Conservation (phyloP, 2,888 invertebrate genomes). For the Chalcis sispes region DNA sequence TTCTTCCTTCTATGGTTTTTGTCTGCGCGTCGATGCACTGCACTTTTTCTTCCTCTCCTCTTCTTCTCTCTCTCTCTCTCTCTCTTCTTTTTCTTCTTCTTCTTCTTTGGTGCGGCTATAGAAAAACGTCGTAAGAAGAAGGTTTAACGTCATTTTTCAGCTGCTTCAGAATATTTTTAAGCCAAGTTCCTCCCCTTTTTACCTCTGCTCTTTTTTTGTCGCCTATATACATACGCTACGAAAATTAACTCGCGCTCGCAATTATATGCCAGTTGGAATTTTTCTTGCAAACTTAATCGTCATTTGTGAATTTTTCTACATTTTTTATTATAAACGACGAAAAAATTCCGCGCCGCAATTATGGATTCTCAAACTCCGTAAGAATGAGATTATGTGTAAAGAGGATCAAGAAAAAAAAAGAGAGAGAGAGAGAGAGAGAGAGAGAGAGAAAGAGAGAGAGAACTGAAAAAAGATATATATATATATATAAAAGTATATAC, state of each 20-base stretch:
- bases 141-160: constrained; percentile 51
- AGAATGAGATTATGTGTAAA: too few relatives aligned
- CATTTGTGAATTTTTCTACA: constrained; percentile 16
- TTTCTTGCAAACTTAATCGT: too few relatives aligned
- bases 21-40: too few relatives aligned
- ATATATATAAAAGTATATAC: too few relatives aligned
- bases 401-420: neutral
- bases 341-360: too few relatives aligned
- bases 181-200: neutral
- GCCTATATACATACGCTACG: neutral
- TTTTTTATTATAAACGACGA: too few relatives aligned
- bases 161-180: constrained; percentile 40
- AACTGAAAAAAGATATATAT: too few relatives aligned
- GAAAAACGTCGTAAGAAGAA: constrained; percentile 17
- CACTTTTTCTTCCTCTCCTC: neutral
- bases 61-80: neutral
- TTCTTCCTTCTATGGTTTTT: constrained; percentile 33
- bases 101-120: neutral
- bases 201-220: neutral
- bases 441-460: neutral
- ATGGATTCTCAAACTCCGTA: too few relatives aligned
- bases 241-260: neutral
- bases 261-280: neutral
- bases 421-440: neutral
- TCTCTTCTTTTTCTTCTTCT: neutral